A percentile compares a stretch with the other conserved stretches of the same genome.
Conservation (phyloP, 2,888 invertebrate species). For the Drosophila borborema region DNA sequence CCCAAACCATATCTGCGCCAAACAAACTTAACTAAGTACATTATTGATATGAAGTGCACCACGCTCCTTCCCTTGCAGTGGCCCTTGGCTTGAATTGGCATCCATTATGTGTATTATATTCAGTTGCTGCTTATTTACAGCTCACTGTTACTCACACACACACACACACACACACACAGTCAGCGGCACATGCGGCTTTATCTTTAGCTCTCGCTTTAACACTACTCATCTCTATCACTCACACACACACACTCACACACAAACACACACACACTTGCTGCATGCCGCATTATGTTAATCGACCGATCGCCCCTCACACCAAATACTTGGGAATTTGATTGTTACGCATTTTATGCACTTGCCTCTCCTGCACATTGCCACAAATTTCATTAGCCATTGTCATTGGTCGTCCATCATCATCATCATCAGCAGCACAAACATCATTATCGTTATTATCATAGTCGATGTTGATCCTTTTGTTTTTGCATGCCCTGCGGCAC, state of each 20-base stretch:
- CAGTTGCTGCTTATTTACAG: conserved; percentile 58
- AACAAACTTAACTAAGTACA: conserved; percentile 39
- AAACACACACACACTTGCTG: conserved; percentile 5
- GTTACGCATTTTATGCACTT: conserved; percentile 53
- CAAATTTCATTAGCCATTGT: conserved; percentile 62
- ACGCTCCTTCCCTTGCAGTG: conserved; percentile 19
- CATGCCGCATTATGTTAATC: conserved; percentile 41
- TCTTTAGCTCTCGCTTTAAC: conserved; percentile 4
- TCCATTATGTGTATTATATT: conserved; percentile 44
- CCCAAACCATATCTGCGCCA: conserved; percentile 6
- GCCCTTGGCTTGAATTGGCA: conserved; percentile 43
- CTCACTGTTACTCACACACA: conserved; percentile 17
- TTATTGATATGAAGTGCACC: conserved; percentile 46
- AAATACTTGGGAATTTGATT: conserved; percentile 57
- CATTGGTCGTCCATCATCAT: conserved; percentile 48
- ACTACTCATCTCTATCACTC: conserved; percentile 2
- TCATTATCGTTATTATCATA: conserved; percentile 30
- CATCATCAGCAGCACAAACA: conserved; percentile 25
- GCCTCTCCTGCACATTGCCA: conserved; percentile 56
- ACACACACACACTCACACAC: not conserved
- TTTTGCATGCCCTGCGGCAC: conserved; percentile 46
- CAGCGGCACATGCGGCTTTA: conserved; percentile 12
- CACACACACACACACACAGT: conserved; percentile 3
- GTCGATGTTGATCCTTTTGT: conserved; percentile 44
- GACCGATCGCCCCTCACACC: conserved; percentile 43